Base-by-base conservation (phyloP, 2,888 invertebrate species). In the Cyclophora punctaria region DNA sequence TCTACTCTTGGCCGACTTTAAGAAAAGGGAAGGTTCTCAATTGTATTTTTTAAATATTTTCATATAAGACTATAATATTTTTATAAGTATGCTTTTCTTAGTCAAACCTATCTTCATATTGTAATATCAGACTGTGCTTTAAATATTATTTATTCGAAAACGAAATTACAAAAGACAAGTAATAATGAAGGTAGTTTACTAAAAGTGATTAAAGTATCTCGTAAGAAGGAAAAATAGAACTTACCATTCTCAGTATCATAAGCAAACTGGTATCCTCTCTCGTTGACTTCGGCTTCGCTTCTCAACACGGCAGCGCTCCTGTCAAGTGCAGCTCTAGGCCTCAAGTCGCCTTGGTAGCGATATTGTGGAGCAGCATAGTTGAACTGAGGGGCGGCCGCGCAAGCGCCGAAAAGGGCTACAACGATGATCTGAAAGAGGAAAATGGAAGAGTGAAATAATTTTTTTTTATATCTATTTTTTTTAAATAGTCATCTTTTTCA, bases 201-300 rank as follows among this genome's bases (percentile, higher is more conserved):
- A 20, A 20, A 20, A 20, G 20, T 2, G 20, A 20, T 20, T 20
- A 20, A 20, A 20, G 20, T 20, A 20, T 20, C 20, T 20, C 41
- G 20, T 20, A 20, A 20, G 20, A 20, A 2, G 2, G 20, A 20
- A 20, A 20, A 20, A 3, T 7, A 45, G 20, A 40, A 60, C 78
- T 73, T 48, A 86, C 92, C 92, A 69, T 92, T 92, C 44, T 91
- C 91, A 46, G 92, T 92, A 56, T 92, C 92, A 58, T 89, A 93
- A 45, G 91, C 90, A 54, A 68, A 84, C 44, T 69, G 78, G 67
- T 73, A 88, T 33, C 87, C 88, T 3, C 73, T 66, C 41, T 83
- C 83, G 57, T 79, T 86, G 59, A 76, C 80, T 5, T 82, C 79
- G 2, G 79, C 66, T 0, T 75, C 75, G 0, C 83, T 83, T 48